These are phyloP conservation scores for Sthenelais limicola DNA, from an alignment of 2,888 invertebrate species.

Conservation along the genomic window DNA sequence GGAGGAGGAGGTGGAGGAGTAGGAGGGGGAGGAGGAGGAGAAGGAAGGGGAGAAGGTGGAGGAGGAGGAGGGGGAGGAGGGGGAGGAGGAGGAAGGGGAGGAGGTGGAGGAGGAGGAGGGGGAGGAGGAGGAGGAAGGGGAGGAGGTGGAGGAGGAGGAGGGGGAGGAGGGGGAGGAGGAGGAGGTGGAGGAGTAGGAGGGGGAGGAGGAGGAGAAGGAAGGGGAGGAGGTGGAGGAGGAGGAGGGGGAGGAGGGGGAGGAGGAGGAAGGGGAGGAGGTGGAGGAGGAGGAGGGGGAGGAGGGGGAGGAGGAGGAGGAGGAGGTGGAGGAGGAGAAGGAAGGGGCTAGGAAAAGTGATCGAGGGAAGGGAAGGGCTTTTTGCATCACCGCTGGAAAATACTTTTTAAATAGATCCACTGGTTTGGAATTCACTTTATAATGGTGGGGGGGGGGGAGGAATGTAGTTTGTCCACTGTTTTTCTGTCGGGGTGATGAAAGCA, in stretches of 20 bases:
- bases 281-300: conserved; percentile 26
- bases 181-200: too few species aligned
- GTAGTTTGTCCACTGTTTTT: too few species aligned
- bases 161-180: not conserved
- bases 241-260: not conserved
- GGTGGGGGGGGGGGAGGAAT: too few species aligned
- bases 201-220: conserved; percentile 1
- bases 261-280: not conserved
- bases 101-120: not conserved
- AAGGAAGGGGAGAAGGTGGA: not conserved
- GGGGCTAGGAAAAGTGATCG: not conserved
- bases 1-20: not conserved
- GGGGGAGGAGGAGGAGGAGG: not conserved
- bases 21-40: too few species aligned
- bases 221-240: not conserved
- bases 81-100: not conserved
- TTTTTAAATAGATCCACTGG: too few species aligned
- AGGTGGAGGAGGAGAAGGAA: conserved; percentile 26
- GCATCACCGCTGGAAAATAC: too few species aligned
- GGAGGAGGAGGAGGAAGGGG: not conserved
- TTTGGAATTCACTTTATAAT: too few species aligned
- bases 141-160: not conserved
- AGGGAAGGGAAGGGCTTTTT: conserved; percentile 36
- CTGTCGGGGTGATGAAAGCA: too few species aligned
- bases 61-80: not conserved